Evolutionary conservation across 2,888 invertebrate genomes (phyloP).

Genomic region (Myopa testacea): DNA sequence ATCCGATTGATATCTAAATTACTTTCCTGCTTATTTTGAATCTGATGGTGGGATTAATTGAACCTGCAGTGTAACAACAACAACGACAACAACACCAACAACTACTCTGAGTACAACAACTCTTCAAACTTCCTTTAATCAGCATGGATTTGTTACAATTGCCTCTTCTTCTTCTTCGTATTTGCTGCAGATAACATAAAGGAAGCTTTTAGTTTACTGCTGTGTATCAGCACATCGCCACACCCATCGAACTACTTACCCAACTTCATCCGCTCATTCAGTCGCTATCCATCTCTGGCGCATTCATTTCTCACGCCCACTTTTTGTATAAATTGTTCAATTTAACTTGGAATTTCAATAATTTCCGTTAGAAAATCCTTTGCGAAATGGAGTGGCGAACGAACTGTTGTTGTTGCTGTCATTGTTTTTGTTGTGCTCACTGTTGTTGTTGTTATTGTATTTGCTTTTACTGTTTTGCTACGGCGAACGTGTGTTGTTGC

Average conservation of each 20-base stretch:
- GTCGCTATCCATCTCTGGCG: not conserved
- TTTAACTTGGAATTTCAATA: slow-evolving; percentile 41
- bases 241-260: slow-evolving; percentile 3
- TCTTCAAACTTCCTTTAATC: not conserved
- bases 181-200: not conserved
- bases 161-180: not conserved
- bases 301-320: slow-evolving; percentile 33
- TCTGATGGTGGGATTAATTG: slow-evolving; percentile 29
- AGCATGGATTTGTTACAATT: not conserved
- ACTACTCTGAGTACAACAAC: not conserved
- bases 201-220: slow-evolving; percentile 11
- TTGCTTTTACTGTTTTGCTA: not conserved
- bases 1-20: slow-evolving; percentile 40
- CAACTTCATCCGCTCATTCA: not conserved
- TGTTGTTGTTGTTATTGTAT: not conserved
- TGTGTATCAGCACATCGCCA: not conserved
- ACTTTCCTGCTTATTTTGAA: slow-evolving; percentile 31
- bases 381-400: slow-evolving; percentile 34
- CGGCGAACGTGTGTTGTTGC: not conserved
- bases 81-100: slow-evolving; percentile 19
- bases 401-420: slow-evolving; percentile 25
- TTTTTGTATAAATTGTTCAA: slow-evolving; percentile 33
- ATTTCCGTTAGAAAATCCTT: slow-evolving; percentile 43
- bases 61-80: slow-evolving; percentile 13
- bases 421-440: slow-evolving; percentile 1